Evolutionary conservation across 2,113 vertebrate species (phyloP), one percentile per base, ranked within the genome.

Genomic region (Myotis yumanensis): DNA sequence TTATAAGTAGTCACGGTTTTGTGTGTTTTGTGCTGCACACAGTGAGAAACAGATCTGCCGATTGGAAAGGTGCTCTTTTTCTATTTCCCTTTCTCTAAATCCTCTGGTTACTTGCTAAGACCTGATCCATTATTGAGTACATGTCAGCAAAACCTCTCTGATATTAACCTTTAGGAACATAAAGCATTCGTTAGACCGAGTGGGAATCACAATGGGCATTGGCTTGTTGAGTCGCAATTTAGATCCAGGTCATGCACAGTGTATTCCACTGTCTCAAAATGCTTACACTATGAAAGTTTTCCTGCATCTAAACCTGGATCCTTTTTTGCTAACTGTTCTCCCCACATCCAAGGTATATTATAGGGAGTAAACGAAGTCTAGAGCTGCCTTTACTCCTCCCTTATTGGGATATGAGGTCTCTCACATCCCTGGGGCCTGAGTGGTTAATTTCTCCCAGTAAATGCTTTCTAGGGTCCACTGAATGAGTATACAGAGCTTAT

Each of bases 21-120:
- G 77, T 92, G 68, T 92, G 90, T 75, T 96, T 95, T 92, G 86
- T 92, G 35, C 92, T 93, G 83, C 57, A 54, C n/a, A 80, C 51
- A 9, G 82, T 23, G 79, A 93, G 83, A 91, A 94, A 95, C 75
- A 86, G 68, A 93, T 88, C 23, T 90, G 76, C 85, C 3, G 25
- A 59, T 69, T 43, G 59, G 75, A 95, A 85, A 97, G 95, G 64
- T 32, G 59, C 37, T 92, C 48, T 54, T 90, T 88, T 95, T 84
- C 43, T 51, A 59, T 69, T 83, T 54, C 15, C 23, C 22, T 75
- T 93, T 93, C 80, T 37, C 92, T 90, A 92, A 96, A 96, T 95
- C 85, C 86, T 80, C 59, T 64, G 51, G 59, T 89, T 91, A 79
- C 68, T 89, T 3, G 12, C 75, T 52, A 66, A 95, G 64, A 54